Conservation (phyloP, 2,797 vertebrate species). For the Microctenopoma steveboyesi region DNA sequence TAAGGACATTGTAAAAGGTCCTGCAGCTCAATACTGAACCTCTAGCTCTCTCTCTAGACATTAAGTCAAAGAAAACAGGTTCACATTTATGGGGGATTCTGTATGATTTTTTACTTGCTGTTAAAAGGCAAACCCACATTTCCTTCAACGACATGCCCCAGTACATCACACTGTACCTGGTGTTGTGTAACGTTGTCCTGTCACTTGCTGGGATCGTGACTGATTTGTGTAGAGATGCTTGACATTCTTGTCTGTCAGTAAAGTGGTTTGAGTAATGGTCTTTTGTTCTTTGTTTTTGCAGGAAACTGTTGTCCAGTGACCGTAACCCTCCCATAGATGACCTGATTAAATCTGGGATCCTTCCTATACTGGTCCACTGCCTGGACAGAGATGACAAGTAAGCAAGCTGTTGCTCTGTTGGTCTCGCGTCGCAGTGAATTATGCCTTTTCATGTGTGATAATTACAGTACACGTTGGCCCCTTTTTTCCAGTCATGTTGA, state of each 20-base stretch:
- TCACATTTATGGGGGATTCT: background rate
- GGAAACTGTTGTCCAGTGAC: conserved; percentile 98
- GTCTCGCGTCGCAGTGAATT: conserved; percentile 7
- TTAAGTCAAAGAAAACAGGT: conserved; percentile 2
- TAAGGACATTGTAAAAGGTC: conserved; percentile 35
- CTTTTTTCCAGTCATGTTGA: conserved; percentile 8
- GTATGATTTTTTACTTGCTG: background rate
- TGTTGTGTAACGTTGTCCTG: conserved; percentile 1
- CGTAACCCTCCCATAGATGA: conserved; percentile 99
- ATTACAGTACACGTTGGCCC: conserved; percentile 24
- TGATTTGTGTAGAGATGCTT: conserved; percentile 10
- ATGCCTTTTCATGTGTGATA: conserved; percentile 3
- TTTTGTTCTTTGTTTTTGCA: conserved; percentile 64
- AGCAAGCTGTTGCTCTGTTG: conserved; percentile 63
- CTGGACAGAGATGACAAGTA: conserved; percentile 99
- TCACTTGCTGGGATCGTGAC: background rate
- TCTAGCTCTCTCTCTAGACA: background rate
- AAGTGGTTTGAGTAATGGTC: conserved; percentile 13
- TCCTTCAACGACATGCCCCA: too few species aligned
- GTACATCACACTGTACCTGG: background rate
- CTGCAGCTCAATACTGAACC: conserved; percentile 19
- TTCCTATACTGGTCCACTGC: conserved; percentile 98
- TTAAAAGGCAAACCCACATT: too few species aligned
- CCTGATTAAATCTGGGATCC: conserved; percentile 98
- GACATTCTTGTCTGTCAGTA: conserved; percentile 24